Base-by-base conservation (phyloP, 2,888 invertebrate species). In the Spodoptera littoralis region DNA sequence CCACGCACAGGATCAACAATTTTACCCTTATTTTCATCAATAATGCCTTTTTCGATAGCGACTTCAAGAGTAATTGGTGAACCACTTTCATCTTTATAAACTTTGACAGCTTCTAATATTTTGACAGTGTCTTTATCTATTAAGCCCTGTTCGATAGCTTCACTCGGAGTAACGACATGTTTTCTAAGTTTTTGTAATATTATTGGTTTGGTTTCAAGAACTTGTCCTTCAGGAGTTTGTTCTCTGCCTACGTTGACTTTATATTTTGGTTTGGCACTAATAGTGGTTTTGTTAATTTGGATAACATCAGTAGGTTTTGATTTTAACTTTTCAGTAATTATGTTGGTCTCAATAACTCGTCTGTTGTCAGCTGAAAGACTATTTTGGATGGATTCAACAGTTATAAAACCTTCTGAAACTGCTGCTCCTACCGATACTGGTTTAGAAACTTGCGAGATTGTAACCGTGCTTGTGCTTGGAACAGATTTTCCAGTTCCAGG, bases 1-100 rank as follows among this genome's bases (percentile, higher is more conserved):
- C 98, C 97, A 66, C 97, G 96, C 83, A 97, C 96, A 2, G 97
- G 97, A 93, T 99, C 99, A 5, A 96, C 92, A 66, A 99, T 97
- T 76, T 96, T 96, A 27, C 99, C 99, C 51, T 95, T 95, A 54
- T 96, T 95, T 51, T 97, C 97, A 86, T 97, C 96, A 53, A 98
- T 92, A 71, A 96, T 94, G 3, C 97, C 96, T 5, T 91, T 88
- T 68, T 96, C 95, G 22, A 98, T 93, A 3, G 98, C 98, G 86
- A 98, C 97, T 59, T 96, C 95, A n/a, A 99, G 95, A 22, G 96
- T 96, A 41, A 97, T 90, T 2, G 95, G 92, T 54, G 96, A 96
- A 11, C 96, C 96, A 59, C 95, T 95, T 36, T 93, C 89, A 72
- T 95, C 94, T 60, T 94, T 94, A 74, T 96, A 96, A 30, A 94